Evolutionary conservation across 1,140 invertebrate genomes (phyloP), one percentile per base, ranked within the genome.

Genomic region (Aporrectodea caliginosa): DNA sequence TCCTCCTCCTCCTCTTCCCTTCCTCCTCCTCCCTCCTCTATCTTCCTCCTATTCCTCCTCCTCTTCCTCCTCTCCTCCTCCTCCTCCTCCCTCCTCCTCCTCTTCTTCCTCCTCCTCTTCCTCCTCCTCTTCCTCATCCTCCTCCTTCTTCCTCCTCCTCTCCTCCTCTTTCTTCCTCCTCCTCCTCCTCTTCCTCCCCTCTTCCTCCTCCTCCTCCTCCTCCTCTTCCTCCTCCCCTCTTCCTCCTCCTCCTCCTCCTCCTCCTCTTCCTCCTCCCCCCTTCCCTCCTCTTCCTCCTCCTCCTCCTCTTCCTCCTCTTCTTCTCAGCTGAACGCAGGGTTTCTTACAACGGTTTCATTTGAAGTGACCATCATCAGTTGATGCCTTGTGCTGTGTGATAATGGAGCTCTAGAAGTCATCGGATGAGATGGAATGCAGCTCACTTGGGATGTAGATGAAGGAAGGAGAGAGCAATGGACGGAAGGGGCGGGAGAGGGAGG

Each of bases 171-270:
- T 27, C 76, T 77, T 31, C 78, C 69, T 83, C 78, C 69, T 35
- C 69, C 43, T 82, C 78, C 79, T 78, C 78, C 35, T 80, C 80
- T 29, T 76, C 80, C 32, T 35, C n/a, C 2, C 27, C 81, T 82
- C 34, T 81, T 83, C 22, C 74, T 81, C 31, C 82, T 83, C 32
- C 80, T 82, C 68, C 82, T 83, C 78, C 82, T 84, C 73, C 82
- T 83, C 31, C 81, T 83, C 35, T 83, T 82, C 22, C 71, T 80
- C 32, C 35, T 81, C 1, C 16, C n/a, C 16, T 77, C 68, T 33
- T 73, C 76, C 79, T 79, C 79, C 35, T 77, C 72, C 1, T 35
- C 33, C 2, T 33, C 58, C 27, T 81, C 71, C 14, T 22, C 33
- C 35, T 69, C 68, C 71, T 81, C 77, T 33, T 16, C 30, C 29